phyloP scores from a whole-genome alignment of 1,140 invertebrate species.

The Eufriesea mexicana region DNA sequence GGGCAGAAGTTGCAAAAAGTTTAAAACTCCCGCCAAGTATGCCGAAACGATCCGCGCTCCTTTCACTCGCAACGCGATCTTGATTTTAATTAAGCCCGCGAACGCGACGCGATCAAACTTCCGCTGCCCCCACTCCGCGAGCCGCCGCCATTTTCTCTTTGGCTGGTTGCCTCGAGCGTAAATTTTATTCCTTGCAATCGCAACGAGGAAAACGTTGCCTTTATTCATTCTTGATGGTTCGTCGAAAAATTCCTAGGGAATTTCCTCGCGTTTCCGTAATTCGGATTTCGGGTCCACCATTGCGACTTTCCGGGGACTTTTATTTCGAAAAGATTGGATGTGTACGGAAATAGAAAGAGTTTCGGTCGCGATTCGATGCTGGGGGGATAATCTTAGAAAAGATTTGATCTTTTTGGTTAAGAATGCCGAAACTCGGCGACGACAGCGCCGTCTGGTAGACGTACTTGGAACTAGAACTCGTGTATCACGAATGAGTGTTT shows the following conservation, averaged over 20 bases:
- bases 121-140: no score
- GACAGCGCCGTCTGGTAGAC: no score
- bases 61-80: slow-evolving; percentile 11
- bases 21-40: slow-evolving; percentile 2
- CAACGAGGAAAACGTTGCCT: background rate
- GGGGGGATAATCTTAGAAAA: no score
- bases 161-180: background rate
- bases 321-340: no score
- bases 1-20: background rate
- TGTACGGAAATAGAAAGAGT: no score
- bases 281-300: no score
- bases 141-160: background rate
- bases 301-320: no score
- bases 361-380: no score
- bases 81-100: slow-evolving; percentile 31
- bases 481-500: no score
- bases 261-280: background rate
- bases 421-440: no score
- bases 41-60: background rate
- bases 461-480: no score
- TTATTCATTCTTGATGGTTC: background rate
- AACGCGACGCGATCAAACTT: slow-evolving; percentile 7
- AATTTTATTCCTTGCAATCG: slow-evolving; percentile 3
- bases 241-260: background rate
- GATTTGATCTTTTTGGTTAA: no score